Percentiles rank a stretch among this genome's conserved stretches.
phyloP scores from a whole-genome alignment of 2,113 vertebrate species.

The Stercorarius parasiticus region DNA sequence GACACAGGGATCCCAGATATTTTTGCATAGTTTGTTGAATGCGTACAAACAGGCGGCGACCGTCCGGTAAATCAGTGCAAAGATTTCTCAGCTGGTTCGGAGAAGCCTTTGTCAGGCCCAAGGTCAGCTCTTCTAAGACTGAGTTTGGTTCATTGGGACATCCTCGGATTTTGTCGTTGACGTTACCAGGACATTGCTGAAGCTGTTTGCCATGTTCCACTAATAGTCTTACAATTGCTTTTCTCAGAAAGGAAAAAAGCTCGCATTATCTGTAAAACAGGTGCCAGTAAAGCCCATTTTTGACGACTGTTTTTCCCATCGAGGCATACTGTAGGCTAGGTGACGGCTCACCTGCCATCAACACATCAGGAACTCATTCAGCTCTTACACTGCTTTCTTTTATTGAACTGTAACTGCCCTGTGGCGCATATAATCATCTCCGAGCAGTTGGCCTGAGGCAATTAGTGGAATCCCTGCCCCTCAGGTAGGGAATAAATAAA shows the following conservation, averaged over 20 bases:
- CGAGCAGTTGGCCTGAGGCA: background rate
- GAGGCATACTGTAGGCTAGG: background rate
- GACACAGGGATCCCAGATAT: background rate
- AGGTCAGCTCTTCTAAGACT: background rate
- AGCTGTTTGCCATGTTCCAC: background rate
- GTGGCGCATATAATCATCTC: constrained; percentile 3
- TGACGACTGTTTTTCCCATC: background rate
- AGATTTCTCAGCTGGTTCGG: background rate
- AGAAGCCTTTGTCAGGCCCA: background rate
- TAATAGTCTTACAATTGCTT: constrained; percentile 25
- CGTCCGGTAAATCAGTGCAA: background rate
- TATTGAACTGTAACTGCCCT: background rate
- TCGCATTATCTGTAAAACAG: constrained; percentile 13
- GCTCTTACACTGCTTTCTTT: constrained; percentile 22
- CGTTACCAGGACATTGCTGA: background rate
- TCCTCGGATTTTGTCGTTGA: background rate
- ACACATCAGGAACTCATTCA: constrained; percentile 26
- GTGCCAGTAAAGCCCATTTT: constrained; percentile 4
- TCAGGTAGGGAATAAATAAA: constrained; percentile 56
- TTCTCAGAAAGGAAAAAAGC: background rate
- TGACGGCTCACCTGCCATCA: constrained; percentile 2
- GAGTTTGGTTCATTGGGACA: background rate
- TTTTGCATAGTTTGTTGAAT: background rate
- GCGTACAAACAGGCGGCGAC: background rate
- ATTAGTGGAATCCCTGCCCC: constrained; percentile 46